Evolutionary conservation across 2,113 vertebrate species (phyloP).

Genomic region (Hystrix brachyura): DNA sequence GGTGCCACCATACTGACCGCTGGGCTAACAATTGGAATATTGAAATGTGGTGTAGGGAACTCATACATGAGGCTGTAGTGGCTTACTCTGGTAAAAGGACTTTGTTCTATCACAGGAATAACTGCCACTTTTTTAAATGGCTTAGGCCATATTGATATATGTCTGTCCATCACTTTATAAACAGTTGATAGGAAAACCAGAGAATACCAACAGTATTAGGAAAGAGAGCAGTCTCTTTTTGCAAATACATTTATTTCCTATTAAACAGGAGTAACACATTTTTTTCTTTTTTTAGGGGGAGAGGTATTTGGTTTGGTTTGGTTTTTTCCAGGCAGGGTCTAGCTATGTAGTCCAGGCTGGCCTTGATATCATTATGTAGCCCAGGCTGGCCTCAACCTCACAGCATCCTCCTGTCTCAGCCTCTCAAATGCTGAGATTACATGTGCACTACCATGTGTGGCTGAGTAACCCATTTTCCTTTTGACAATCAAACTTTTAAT

Average conservation of each 20-base stretch:
- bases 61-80: background rate
- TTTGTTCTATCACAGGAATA: background rate
- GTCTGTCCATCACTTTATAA: background rate
- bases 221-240: background rate
- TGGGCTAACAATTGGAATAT: background rate
- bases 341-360: background rate
- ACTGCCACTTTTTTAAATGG: background rate
- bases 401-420: background rate
- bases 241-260: background rate
- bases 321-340: background rate
- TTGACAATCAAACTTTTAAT: constrained; percentile 10
- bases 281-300: background rate
- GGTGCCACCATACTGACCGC: background rate
- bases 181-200: background rate
- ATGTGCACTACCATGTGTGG: too few relatives aligned
- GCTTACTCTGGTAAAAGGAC: constrained; percentile 17
- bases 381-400: background rate
- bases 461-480: background rate
- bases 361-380: background rate
- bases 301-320: background rate
- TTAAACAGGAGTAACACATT: background rate
- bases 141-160: background rate
- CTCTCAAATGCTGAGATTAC: background rate
- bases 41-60: background rate
- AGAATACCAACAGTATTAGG: background rate